Base-by-base conservation (phyloP, 2,113 vertebrate genomes). In the Rhombomys opimus region DNA sequence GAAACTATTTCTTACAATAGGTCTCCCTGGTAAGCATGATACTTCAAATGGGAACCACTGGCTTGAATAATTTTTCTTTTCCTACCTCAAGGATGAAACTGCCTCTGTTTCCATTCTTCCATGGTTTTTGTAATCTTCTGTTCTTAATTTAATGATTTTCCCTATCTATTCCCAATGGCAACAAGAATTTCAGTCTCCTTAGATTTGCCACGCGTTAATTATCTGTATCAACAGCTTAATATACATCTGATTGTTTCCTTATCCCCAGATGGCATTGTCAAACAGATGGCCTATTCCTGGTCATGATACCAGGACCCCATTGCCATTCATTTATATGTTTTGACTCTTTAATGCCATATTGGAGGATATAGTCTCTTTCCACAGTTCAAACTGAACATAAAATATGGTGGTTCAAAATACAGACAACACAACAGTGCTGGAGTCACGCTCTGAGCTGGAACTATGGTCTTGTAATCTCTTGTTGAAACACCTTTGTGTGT, bases 201-300 rank as follows among this genome's bases (percentile, higher is more conserved):
- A 41, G 61, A 94, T 90, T 94, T 90, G 41, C 75, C 76, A 93
- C 52, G 15, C 96, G 46, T 89, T 77, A 88, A 91, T 63, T 82
- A 73, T 91, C 67, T 57, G 50, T 93, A 63, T 87, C 61, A 78
- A 91, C 75, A 94, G 22, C 76, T 94, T 70, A 93, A 89, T 90
- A 89, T 87, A 81, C 41, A 77, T 90, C 80, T 50, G 61, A 70
- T 95, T 52, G 32, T 65, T 90, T 96, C 80, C 95, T 91, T 89
- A 93, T 94, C 61, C 57, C 81, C 41, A 89, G 57, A 38, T 41
- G 38, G 57, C 57, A 95, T 90, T 32, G 38, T 35, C 75, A 89
- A 87, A 68, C 61, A 95, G 92, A 95, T 88, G 90, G 76, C 61
- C 76, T 54, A 1, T 80, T 95, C 96, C 73, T 87, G 86, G n/a